A percentile compares a stretch with the other conserved stretches of the same genome.
These are phyloP conservation scores for Megalops atlanticus DNA, from an alignment of 2,113 vertebrate species.

Conservation along the genomic window DNA sequence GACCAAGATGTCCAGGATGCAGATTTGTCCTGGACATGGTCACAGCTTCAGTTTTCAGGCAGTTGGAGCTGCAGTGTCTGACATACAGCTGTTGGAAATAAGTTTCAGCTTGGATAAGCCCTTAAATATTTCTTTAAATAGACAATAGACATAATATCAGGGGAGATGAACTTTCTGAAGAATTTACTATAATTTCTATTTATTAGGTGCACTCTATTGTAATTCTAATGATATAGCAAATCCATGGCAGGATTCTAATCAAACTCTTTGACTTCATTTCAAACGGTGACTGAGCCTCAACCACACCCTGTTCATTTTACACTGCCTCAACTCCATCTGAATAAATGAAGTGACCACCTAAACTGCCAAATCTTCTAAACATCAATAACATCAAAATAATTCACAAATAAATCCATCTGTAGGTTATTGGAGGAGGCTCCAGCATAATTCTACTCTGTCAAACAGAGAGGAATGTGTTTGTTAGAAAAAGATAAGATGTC, in stretches of 20 bases:
- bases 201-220: conserved; percentile 17
- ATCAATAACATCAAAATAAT: conserved; percentile 14
- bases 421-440: conserved; percentile 1
- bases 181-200: background rate
- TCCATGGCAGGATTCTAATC: background rate
- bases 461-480: conserved; percentile 24
- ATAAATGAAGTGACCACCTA: background rate
- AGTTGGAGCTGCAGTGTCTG: background rate
- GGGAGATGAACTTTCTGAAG: background rate
- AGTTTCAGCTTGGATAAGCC: background rate
- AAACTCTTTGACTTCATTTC: background rate
- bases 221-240: background rate
- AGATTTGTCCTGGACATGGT: background rate
- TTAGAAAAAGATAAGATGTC: background rate
- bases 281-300: background rate
- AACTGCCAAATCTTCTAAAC: background rate
- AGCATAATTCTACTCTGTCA: conserved; percentile 7
- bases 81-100: background rate
- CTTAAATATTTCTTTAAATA: background rate
- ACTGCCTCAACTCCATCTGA: background rate
- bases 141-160: background rate
- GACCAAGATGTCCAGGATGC: background rate
- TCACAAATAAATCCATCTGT: conserved; percentile 6
- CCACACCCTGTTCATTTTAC: conserved; percentile 10
- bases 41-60: background rate